These are phyloP conservation scores for Pantala flavescens DNA, from an alignment of 1,140 invertebrate genomes.

Conservation along the genomic window DNA sequence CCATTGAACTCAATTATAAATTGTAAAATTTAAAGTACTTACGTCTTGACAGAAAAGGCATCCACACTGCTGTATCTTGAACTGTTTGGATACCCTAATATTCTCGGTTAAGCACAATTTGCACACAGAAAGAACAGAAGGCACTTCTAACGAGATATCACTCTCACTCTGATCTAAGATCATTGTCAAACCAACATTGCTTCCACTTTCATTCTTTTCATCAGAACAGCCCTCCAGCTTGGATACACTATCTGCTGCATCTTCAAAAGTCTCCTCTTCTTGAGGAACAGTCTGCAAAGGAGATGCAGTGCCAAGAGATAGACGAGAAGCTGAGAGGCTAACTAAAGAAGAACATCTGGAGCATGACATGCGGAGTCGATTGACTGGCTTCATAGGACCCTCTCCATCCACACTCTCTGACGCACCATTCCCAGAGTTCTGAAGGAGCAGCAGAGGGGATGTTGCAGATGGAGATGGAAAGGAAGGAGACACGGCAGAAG, in stretches of 20 bases:
- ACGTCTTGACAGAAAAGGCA: conserved; percentile 4
- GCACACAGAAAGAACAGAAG: neutral
- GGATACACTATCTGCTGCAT: neutral
- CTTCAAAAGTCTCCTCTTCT: neutral
- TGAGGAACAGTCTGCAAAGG: neutral
- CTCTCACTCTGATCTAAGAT: neutral
- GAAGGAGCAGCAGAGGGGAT: neutral
- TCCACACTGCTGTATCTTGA: neutral
- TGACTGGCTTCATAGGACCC: neutral
- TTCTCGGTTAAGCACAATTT: conserved; percentile 1
- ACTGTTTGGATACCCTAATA: neutral
- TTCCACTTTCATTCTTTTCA: neutral
- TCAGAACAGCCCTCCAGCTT: neutral
- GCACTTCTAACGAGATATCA: neutral
- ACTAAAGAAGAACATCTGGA: neutral
- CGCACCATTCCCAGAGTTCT: neutral
- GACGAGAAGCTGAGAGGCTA: neutral
- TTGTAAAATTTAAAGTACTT: too few species aligned
- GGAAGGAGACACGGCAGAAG: neutral
- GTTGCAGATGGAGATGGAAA: neutral
- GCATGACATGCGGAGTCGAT: neutral
- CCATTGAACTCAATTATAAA: too few species aligned
- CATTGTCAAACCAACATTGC: neutral
- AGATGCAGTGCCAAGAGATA: neutral
- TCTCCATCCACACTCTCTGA: neutral